Percentiles rank a stretch among this genome's conserved stretches.
These are phyloP conservation scores for Bucorvus abyssinicus DNA, from an alignment of 2,797 vertebrate genomes.

Conservation along the genomic window DNA sequence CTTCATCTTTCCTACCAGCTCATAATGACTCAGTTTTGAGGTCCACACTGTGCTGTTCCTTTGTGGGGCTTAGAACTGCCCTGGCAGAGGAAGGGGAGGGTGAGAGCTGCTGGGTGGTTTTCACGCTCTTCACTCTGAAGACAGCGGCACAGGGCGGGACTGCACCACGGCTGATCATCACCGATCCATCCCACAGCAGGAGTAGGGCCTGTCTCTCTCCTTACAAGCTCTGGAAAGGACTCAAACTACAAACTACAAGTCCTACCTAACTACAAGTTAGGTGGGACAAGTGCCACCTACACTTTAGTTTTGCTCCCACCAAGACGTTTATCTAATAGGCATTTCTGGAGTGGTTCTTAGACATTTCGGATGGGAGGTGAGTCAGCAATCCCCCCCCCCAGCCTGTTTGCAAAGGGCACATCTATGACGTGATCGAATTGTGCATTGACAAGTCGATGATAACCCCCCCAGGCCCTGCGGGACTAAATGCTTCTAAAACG, in stretches of 20 bases:
- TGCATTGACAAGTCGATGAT: neutral
- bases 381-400: neutral
- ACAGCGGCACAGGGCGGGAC: neutral
- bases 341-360: neutral
- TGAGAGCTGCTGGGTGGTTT: neutral
- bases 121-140: neutral
- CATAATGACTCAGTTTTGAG: neutral
- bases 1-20: neutral
- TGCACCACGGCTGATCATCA: neutral
- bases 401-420: neutral
- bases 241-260: neutral
- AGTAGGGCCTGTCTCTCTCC: neutral
- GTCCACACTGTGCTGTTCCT: neutral
- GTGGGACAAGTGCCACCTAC: neutral
- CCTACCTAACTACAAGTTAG: neutral
- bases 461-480: neutral
- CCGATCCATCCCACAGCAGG: neutral
- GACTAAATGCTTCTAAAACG: neutral
- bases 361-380: neutral
- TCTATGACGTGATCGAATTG: accelerated
- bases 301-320: neutral
- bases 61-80: neutral
- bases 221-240: neutral
- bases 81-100: neutral
- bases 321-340: neutral